Evolutionary conservation across 2,797 vertebrate species (phyloP).

Genomic region (Sebastes steindachneri): DNA sequence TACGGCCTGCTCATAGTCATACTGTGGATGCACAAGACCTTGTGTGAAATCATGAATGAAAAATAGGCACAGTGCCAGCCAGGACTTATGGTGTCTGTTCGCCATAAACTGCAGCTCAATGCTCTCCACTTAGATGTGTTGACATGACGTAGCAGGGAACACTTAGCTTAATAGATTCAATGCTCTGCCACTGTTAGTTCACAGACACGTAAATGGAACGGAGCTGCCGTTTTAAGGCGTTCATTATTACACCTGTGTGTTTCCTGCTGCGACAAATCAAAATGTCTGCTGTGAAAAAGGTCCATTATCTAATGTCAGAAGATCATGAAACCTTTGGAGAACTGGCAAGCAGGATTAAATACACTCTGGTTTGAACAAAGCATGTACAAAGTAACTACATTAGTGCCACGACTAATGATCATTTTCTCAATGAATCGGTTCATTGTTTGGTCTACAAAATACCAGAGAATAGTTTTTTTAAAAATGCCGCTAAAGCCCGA

Average conservation of each 20-base stretch:
- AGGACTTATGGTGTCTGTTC: background rate
- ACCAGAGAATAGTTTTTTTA: background rate
- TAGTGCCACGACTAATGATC: background rate
- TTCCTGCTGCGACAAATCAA: background rate
- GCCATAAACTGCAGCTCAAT: background rate
- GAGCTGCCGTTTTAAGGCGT: background rate
- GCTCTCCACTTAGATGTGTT: background rate
- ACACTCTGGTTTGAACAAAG: background rate
- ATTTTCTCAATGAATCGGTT: background rate
- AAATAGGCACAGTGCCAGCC: background rate
- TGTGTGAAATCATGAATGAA: conserved; percentile 21
- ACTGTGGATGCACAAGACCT: background rate
- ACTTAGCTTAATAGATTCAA: background rate
- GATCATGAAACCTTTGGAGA: background rate
- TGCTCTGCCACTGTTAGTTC: background rate
- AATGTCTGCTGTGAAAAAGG: background rate
- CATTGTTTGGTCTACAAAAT: background rate
- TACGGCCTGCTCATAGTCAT: background rate
- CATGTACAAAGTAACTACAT: background rate
- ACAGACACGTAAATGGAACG: background rate
- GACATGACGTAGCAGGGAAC: background rate
- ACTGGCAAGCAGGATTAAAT: background rate
- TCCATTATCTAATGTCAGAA: background rate
- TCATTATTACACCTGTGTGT: background rate
- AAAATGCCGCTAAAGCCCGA: background rate